phyloP scores from a whole-genome alignment of 1,140 invertebrate species.

The Drosophila orena region DNA sequence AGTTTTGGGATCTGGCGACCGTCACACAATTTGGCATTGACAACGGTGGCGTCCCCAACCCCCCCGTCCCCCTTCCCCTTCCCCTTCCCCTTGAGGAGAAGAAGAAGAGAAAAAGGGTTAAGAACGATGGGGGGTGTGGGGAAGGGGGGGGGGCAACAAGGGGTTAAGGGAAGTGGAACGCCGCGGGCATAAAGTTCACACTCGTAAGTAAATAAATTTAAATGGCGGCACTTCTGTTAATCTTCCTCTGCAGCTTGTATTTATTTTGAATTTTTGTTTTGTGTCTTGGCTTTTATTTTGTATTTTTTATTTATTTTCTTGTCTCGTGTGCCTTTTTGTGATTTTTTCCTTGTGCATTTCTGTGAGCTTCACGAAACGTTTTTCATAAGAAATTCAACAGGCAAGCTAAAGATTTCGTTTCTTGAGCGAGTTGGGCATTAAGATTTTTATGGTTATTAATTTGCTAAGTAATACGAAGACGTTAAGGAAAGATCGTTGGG shows the following conservation, averaged over 20 bases:
- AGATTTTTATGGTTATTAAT: conserved; percentile 83
- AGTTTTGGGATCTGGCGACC: conserved; percentile 56
- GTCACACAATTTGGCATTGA: conserved; percentile 73
- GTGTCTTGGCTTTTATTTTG: not conserved
- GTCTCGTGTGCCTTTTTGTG: conserved; percentile 2
- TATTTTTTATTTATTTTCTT: conserved; percentile 1
- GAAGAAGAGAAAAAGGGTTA: not conserved
- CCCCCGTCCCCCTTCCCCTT: conserved; percentile 33
- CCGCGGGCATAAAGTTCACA: conserved; percentile 81
- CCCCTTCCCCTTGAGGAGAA: too few species aligned
- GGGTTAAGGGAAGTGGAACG: conserved; percentile 45
- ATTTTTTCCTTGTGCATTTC: conserved; percentile 19
- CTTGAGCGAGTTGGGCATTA: conserved; percentile 71
- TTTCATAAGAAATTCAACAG: conserved; percentile 81
- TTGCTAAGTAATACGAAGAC: conserved; percentile 81
- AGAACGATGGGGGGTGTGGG: not conserved
- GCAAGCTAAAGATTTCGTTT: conserved; percentile 79
- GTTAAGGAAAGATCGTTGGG: conserved; percentile 34
- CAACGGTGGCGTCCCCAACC: conserved; percentile 66
- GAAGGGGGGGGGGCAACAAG: not conserved
- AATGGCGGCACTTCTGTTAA: conserved; percentile 81
- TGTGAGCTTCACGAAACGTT: conserved; percentile 59
- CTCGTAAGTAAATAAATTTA: conserved; percentile 83
- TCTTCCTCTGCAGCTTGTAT: conserved; percentile 54
- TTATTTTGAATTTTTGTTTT: conserved; percentile 48